Conservation (phyloP, 2,797 vertebrate genomes). For the Karalla daura region DNA sequence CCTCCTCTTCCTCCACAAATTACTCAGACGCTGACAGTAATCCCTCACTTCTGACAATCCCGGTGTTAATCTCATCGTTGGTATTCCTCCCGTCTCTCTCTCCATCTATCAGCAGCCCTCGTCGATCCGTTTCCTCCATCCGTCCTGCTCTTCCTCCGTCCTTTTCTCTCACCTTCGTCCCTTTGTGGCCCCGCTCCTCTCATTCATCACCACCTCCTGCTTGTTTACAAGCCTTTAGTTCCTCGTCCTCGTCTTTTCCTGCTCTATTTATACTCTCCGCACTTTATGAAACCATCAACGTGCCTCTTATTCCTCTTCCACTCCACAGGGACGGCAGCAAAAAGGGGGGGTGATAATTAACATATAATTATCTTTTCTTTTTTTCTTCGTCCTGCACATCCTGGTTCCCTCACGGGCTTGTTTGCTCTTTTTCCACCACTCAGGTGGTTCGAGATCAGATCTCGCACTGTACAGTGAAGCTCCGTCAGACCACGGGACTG, state of each 20-base stretch:
- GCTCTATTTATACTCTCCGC: neutral
- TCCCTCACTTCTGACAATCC: conserved; percentile 36
- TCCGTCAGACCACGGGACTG: conserved; percentile 97
- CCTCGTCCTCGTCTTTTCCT: neutral
- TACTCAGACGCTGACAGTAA: no score
- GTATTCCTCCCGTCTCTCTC: conserved; percentile 13
- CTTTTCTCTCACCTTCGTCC: neutral
- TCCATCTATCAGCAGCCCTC: conserved; percentile 19
- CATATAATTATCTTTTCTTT: conserved; percentile 22
- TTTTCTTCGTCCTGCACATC: neutral
- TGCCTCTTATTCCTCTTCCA: conserved; percentile 14
- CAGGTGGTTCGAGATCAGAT: conserved; percentile 99
- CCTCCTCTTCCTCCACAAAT: conserved; percentile 30
- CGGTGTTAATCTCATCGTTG: conserved; percentile 35
- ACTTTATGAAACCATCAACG: conserved; percentile 2
- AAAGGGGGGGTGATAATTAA: conserved; percentile 11
- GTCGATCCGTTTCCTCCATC: neutral
- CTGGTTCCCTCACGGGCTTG: no score
- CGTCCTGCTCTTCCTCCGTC: neutral
- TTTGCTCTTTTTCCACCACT: neutral
- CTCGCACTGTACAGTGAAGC: conserved; percentile 97
- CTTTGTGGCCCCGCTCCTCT: neutral
- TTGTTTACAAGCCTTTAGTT: neutral
- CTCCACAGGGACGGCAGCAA: conserved; percentile 24
- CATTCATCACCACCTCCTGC: neutral